Base-by-base conservation (phyloP, 2,888 invertebrate genomes). In the Drosophila pegasa region DNA sequence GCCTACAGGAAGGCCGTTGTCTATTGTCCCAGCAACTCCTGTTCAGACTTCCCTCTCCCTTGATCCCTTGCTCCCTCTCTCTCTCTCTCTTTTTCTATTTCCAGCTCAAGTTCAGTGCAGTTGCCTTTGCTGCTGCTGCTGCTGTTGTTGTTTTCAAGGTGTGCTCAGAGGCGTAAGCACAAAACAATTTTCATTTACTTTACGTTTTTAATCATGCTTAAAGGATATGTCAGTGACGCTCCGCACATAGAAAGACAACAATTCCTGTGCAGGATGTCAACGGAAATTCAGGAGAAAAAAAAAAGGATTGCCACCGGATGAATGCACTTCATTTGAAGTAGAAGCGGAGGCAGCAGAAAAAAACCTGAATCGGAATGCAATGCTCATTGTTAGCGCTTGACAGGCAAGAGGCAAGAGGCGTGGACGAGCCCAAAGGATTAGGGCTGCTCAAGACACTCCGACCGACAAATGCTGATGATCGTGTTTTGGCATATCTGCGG, bases 321-420 rank as follows among this genome's bases (percentile, higher is more conserved):
- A 89, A 89, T 88, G 85, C 85, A 87, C 86, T 88, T 87, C 83
- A 81, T 72, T 80, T 87, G 89, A 88, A 89, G 88, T 73, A 86
- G 74, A 82, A 80, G 69, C 8, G 33, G 22, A 5, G n/a, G 33
- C 45, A 62, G 60, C 31, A 40, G 54, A 33, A 25, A 35, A 25
- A 52, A 52, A 37, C 22, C 33, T 12, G 31, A 63, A 48, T 63
- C 56, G 75, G 47, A 71, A 72, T 75, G 83, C 73, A 68, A 50
- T 60, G 55, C 82, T 64, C 83, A 87, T 87, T 87, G 82, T 87
- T 78, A 64, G 76, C 54, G 45, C 62, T 65, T 69, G 65, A 71
- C 57, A 73, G 75, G 79, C 75, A 63, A 55, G n/a, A n/a, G n/a
- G 58, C 55, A 60, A 40, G 50, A 57, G 64, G 73, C 67, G 69